These are phyloP conservation scores for Priocnemis perturbator DNA, from an alignment of 2,888 invertebrate species.

Conservation along the genomic window DNA sequence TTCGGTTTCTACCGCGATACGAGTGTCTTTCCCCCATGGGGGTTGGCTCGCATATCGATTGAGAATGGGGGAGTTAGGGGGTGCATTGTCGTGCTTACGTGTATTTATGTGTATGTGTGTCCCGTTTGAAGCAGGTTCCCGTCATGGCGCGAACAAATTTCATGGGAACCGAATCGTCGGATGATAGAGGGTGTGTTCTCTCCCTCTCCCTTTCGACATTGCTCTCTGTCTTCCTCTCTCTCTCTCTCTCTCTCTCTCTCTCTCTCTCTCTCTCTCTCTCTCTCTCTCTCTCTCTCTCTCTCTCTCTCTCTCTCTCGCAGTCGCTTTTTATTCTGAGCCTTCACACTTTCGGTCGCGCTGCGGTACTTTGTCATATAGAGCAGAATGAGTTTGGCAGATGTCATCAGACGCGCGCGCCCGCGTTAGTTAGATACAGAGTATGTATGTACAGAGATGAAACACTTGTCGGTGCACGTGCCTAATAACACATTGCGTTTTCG, in stretches of 20 bases:
- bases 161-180: constrained; percentile 31
- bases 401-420: too few species aligned
- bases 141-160: constrained; percentile 38
- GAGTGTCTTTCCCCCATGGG: constrained; percentile 56
- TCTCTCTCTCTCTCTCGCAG: too few species aligned
- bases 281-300: not conserved
- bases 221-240: not conserved
- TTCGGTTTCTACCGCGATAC: constrained; percentile 63
- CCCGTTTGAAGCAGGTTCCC: constrained; percentile 28
- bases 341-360: too few species aligned
- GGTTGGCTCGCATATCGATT: constrained; percentile 68
- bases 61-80: constrained; percentile 49
- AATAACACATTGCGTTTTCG: too few species aligned
- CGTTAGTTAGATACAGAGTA: too few species aligned
- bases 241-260: not conserved
- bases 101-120: constrained; percentile 14
- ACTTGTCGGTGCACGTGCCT: too few species aligned
- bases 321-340: too few species aligned
- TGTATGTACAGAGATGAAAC: too few species aligned
- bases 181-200: constrained; percentile 7
- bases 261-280: not conserved
- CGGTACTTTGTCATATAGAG: too few species aligned
- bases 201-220: not conserved
- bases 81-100: constrained; percentile 18
- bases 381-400: too few species aligned